Evolutionary conservation across 2,797 vertebrate species (phyloP).

Genomic region (Mormyrops boulengeri): DNA sequence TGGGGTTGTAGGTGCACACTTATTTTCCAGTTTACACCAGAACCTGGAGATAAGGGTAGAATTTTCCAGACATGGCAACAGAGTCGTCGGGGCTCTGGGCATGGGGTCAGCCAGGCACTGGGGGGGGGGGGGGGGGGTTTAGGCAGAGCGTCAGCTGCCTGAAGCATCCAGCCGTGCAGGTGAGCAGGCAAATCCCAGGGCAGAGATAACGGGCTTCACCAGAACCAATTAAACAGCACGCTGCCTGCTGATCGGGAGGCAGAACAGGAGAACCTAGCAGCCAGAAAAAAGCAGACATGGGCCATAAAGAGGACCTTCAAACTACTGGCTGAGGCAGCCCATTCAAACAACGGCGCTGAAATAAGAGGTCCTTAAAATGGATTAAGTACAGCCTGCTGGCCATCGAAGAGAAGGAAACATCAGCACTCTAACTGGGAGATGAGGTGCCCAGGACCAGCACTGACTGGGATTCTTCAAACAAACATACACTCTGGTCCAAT

Average conservation of each 20-base stretch:
- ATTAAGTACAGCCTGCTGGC: not conserved
- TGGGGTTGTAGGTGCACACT: not conserved
- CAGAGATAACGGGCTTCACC: not conserved
- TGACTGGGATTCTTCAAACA: not conserved
- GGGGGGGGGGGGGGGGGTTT: not conserved
- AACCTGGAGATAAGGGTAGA: not conserved
- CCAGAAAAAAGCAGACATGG: not conserved
- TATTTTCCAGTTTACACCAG: not conserved
- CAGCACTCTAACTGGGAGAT: not conserved
- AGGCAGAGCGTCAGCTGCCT: not conserved
- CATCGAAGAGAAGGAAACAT: not conserved
- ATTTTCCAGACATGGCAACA: not conserved
- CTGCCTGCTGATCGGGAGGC: not conserved
- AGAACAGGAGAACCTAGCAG: not conserved
- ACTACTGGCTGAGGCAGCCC: not conserved
- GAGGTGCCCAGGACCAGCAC: not conserved
- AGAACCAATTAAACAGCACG: not conserved
- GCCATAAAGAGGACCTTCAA: not conserved
- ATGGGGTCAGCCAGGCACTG: not conserved
- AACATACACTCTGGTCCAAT: not conserved
- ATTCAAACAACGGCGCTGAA: not conserved
- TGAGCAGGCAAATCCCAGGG: not conserved
- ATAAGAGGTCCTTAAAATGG: not conserved
- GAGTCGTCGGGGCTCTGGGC: not conserved
- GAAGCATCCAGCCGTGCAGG: not conserved